Evolutionary conservation across 2,797 vertebrate species (phyloP).

Genomic region (Sparus aurata): DNA sequence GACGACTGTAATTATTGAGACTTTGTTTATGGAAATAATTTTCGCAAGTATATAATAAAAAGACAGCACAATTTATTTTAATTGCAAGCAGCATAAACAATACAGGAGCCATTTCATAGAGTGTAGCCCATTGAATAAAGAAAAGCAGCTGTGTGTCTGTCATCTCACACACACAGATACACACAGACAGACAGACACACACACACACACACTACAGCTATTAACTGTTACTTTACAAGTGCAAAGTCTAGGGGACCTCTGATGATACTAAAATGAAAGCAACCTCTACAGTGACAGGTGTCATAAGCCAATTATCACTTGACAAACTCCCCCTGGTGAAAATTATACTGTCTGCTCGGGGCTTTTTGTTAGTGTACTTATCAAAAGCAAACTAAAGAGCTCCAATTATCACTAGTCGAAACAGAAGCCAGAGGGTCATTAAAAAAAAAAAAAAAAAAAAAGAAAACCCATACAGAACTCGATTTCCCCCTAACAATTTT

Average conservation of each 20-base stretch:
- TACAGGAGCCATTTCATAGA: slow-evolving; percentile 14
- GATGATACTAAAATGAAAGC: slow-evolving; percentile 60
- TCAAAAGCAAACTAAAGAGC: slow-evolving; percentile 55
- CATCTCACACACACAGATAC: slow-evolving; percentile 5
- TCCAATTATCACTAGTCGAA: slow-evolving; percentile 51
- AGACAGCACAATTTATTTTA: slow-evolving; percentile 43
- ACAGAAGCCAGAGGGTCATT: slow-evolving; percentile 41
- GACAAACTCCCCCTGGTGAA: slow-evolving; percentile 50
- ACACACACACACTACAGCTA: slow-evolving; percentile 15
- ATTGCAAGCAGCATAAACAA: slow-evolving; percentile 44
- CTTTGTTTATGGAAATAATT: slow-evolving; percentile 23
- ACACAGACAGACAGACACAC: not conserved
- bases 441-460: slow-evolving; percentile 14
- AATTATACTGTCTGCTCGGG: slow-evolving; percentile 56
- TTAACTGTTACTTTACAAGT: slow-evolving; percentile 53
- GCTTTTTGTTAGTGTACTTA: slow-evolving; percentile 55
- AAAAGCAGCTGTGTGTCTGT: slow-evolving; percentile 42
- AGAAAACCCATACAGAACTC: slow-evolving; percentile 24
- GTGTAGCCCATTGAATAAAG: slow-evolving; percentile 25
- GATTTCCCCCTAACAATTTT: slow-evolving; percentile 18
- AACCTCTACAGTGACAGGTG: slow-evolving; percentile 63
- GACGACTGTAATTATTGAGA: slow-evolving; percentile 10
- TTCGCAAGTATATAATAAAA: slow-evolving; percentile 27
- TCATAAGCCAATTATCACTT: slow-evolving; percentile 64
- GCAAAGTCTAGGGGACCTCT: slow-evolving; percentile 40